Evolutionary conservation across 1,140 invertebrate genomes (phyloP), one percentile per base, ranked within the genome.

Genomic region (Heliconius hermathena): DNA sequence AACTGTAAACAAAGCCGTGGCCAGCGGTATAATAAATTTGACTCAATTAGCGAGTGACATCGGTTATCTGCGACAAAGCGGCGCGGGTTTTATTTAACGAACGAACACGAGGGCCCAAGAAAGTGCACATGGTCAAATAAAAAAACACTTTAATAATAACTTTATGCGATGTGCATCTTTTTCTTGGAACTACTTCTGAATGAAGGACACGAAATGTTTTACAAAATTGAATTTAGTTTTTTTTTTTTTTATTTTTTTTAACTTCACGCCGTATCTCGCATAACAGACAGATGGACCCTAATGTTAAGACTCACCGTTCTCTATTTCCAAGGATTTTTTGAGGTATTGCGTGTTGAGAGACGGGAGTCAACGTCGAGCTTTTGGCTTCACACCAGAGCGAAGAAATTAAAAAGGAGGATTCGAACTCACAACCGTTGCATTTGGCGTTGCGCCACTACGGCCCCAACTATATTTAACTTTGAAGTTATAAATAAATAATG

Each of bases 41-140:
- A 84, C 83, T 89, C 89, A 92, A 92, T 92, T 92, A 92, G 89
- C 87, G 83, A 81, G 82, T 79, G 83, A 81, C 84, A 79, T 83
- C 79, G 83, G 73, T 86, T 90, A 89, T 90, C 87, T 88, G 78
- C 84, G 84, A 87, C 89, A 89, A 90, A 89, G 88, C 76, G 80
- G 85, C 81, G 66, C 57, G 22, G 74, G 60, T 71, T 22, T 60
- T 66, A 66, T 66, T 86, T 85, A 84, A 82, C 81, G 60, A 83
- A 83, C 81, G 33, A 8, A 36, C 77, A 85, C 78, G 84, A 83
- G 79, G 36, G 76, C 74, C 60, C 71, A 60, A 71, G 73, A 73
- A 71, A 75, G 36, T 74, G 41, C 33, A 79, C 8, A 57, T 71
- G 41, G 13, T 73, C 77, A 76, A 70, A 54, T 78, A 76, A 81